Base-by-base conservation (phyloP, 2,113 vertebrate species). In the Henicopernis longicauda region DNA sequence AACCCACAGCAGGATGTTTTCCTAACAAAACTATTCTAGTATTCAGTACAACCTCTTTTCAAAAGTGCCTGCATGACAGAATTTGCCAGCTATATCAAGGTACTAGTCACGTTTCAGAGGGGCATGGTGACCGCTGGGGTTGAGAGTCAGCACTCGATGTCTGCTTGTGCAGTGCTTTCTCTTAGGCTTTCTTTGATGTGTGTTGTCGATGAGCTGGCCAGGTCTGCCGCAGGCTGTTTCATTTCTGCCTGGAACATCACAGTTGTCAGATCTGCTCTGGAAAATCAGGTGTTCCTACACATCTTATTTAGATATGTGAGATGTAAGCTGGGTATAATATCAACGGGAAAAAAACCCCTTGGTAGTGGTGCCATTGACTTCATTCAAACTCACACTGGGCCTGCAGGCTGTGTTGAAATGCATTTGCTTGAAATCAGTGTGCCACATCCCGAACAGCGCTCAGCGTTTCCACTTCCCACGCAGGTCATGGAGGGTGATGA, bases 1-100 rank as follows among this genome's bases (percentile, higher is more conserved):
- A 97, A 88, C 91, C 62, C 82, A 63, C 80, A 90, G 96, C 96
- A 97, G 96, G 97, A 97, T 97, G 94, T 97, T 97, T 97, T 90
- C 61, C 88, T 93, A 86, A 79, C 86, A 95, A 90, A 89, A 90
- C 57, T 84, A 38, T 95, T 94, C 67, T 71, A 66, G 76, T 83
- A 44, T 90, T 93, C 89, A 92, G 77, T 78, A 31, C 69, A 95
- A 63, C 7, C 38, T 89, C 82, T 92, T 95, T 72, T 84, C 47
- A 91, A 92, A 97, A 96, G 69, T 95, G 95, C 78, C 92, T 93
- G 80, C 10, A 17, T 55, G 72, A 95, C 95, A 95, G 80, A 90
- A 84, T 95, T 90, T 89, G 55, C 88, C 80, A 63, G 88, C 92
- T 63, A 83, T 88, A 82, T 91, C 84, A 94, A 96, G 82, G 92